A percentile compares a stretch with the other conserved stretches of the same genome.
phyloP scores from a whole-genome alignment of 2,797 vertebrate genomes.

The Erpetoichthys calabaricus region DNA sequence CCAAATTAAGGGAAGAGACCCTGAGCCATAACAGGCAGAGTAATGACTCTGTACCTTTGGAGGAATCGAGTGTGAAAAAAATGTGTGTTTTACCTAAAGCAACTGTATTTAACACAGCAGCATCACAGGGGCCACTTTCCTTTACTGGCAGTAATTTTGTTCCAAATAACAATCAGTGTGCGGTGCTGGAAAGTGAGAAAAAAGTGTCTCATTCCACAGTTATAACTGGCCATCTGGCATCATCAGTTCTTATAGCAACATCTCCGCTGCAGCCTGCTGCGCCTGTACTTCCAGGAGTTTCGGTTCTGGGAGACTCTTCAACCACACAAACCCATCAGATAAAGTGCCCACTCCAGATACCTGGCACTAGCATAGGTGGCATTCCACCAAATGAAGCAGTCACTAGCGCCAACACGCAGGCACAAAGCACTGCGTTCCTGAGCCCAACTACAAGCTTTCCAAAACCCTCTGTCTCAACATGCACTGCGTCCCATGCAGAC shows the following conservation, averaged over 20 bases:
- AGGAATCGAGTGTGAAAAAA: constrained; percentile 35
- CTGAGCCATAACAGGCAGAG: constrained; percentile 27
- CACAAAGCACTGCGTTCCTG: constrained; percentile 5
- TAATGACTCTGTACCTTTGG: constrained; percentile 27
- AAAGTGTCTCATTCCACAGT: constrained; percentile 56
- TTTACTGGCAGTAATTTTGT: constrained; percentile 29
- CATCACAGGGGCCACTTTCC: constrained; percentile 36
- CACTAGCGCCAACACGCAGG: constrained; percentile 3
- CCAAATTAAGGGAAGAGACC: constrained; percentile 39
- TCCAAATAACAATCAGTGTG: constrained; percentile 30
- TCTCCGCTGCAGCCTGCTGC: constrained; percentile 41
- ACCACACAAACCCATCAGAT: constrained; percentile 10
- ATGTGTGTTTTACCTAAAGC: constrained; percentile 21
- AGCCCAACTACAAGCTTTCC: constrained; percentile 17
- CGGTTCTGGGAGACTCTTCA: constrained; percentile 21
- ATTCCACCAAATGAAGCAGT: constrained; percentile 1
- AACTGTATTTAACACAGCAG: constrained; percentile 27
- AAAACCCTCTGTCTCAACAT: constrained; percentile 8
- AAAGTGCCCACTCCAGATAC: too few relatives aligned
- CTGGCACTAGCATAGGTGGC: too few relatives aligned
- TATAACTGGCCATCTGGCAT: constrained; percentile 60
- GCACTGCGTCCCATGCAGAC: constrained; percentile 7
- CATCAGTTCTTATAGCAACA: constrained; percentile 61
- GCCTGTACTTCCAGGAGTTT: constrained; percentile 27
- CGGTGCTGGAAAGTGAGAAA: constrained; percentile 38